phyloP scores from a whole-genome alignment of 2,888 invertebrate genomes.

The Cacoxenus indagator region DNA sequence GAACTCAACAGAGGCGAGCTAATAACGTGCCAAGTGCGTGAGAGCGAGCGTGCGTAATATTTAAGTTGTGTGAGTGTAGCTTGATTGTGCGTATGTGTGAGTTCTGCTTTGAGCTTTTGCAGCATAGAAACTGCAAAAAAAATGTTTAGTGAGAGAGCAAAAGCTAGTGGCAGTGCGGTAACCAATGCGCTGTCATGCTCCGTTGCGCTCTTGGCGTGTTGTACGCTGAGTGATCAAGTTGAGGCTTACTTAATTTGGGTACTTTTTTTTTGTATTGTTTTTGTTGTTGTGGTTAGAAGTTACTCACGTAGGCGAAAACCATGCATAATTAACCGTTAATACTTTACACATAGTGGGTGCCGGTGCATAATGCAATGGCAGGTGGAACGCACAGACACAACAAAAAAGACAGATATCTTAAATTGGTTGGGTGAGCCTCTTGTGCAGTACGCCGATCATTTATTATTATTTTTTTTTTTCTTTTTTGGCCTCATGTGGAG shows the following conservation, averaged over 20 bases:
- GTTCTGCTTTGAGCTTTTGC: slow-evolving; percentile 2
- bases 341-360: background rate
- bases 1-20: too few species aligned
- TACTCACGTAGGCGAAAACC: background rate
- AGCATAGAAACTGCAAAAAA: slow-evolving; percentile 11
- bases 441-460: background rate
- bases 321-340: background rate
- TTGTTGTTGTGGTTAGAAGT: too few species aligned
- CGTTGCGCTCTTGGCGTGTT: too few species aligned
- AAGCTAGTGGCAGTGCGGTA: background rate
- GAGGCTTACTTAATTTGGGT: too few species aligned
- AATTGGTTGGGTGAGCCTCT: background rate
- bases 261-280: too few species aligned
- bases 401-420: background rate
- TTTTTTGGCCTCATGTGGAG: slow-evolving; percentile 12
- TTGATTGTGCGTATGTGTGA: background rate
- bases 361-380: slow-evolving; percentile 4
- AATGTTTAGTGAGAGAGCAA: background rate
- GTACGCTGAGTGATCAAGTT: too few species aligned
- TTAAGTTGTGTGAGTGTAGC: background rate
- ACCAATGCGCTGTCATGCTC: too few species aligned
- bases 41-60: slow-evolving; percentile 13
- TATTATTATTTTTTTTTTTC: slow-evolving; percentile 17
- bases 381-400: background rate
- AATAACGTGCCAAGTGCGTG: slow-evolving; percentile 18